phyloP scores from a whole-genome alignment of 1,140 invertebrate genomes.

The Pseudomyrmex pallidus region DNA sequence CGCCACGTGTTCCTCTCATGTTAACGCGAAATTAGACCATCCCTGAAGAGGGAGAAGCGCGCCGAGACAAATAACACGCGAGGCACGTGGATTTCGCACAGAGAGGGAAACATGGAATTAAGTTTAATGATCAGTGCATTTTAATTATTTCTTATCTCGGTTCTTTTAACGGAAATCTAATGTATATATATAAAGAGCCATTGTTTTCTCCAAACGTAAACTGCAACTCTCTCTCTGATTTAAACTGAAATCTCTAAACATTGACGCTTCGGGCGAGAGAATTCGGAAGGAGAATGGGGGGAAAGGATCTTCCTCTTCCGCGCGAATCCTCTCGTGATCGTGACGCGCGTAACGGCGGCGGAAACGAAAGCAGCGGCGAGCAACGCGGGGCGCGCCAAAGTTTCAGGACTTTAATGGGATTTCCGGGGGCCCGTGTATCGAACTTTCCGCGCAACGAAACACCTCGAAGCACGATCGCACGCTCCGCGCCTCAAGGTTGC shows the following conservation, averaged over 20 bases:
- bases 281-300: background rate
- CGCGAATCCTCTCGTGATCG: background rate
- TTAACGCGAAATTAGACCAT: background rate
- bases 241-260: background rate
- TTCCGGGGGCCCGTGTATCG: constrained; percentile 38
- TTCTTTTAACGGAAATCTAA: too few species aligned
- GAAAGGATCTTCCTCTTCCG: constrained; percentile 6
- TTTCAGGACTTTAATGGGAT: constrained; percentile 74
- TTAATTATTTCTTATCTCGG: too few species aligned
- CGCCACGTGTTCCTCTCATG: constrained; percentile 29
- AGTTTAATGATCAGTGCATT: too few species aligned
- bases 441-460: constrained; percentile 53
- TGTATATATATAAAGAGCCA: too few species aligned
- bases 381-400: constrained; percentile 55
- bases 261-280: background rate
- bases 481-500: constrained; percentile 8
- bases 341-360: constrained; percentile 22
- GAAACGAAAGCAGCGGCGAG: constrained; percentile 44
- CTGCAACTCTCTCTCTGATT: too few species aligned
- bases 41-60: background rate
- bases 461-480: constrained; percentile 39
- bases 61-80: constrained; percentile 9
- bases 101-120: background rate
- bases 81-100: constrained; percentile 15
- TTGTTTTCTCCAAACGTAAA: too few species aligned